Conservation (phyloP, 2,113 vertebrate genomes). For the Tringa solitaria region DNA sequence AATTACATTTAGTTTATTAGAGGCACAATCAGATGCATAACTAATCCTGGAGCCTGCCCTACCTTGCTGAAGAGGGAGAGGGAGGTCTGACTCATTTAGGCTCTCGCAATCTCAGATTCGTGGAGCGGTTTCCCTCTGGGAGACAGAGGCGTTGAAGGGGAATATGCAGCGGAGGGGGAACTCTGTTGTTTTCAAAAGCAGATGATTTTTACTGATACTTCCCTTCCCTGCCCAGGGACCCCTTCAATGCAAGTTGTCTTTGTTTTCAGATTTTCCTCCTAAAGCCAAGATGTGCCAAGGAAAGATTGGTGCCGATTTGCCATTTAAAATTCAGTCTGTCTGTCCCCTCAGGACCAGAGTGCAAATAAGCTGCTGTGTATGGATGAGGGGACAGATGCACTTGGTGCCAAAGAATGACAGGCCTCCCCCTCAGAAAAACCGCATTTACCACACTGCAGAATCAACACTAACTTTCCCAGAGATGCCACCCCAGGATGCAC, state of each 20-base stretch:
- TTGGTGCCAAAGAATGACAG: neutral
- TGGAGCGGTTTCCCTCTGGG: neutral
- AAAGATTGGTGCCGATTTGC: neutral
- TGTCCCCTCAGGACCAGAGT: neutral
- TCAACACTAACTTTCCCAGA: neutral
- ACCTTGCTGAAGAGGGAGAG: neutral
- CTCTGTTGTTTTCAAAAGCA: neutral
- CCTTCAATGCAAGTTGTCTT: neutral
- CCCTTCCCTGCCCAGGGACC: neutral
- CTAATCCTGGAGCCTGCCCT: constrained; percentile 52
- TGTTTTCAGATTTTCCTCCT: neutral
- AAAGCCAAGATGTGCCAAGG: neutral
- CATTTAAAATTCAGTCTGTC: neutral
- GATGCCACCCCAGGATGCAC: neutral
- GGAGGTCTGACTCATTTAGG: constrained; percentile 26
- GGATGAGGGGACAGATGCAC: neutral
- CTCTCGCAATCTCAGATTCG: neutral
- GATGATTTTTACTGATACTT: neutral
- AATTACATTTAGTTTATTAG: constrained; percentile 80
- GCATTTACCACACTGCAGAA: neutral
- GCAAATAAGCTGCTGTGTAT: neutral
- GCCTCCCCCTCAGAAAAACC: neutral
- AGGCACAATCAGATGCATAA: constrained; percentile 69
- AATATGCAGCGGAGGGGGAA: neutral
- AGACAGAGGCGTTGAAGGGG: neutral